phyloP scores from a whole-genome alignment of 2,888 invertebrate species.

The Spatulosminthurus flaviceps region DNA sequence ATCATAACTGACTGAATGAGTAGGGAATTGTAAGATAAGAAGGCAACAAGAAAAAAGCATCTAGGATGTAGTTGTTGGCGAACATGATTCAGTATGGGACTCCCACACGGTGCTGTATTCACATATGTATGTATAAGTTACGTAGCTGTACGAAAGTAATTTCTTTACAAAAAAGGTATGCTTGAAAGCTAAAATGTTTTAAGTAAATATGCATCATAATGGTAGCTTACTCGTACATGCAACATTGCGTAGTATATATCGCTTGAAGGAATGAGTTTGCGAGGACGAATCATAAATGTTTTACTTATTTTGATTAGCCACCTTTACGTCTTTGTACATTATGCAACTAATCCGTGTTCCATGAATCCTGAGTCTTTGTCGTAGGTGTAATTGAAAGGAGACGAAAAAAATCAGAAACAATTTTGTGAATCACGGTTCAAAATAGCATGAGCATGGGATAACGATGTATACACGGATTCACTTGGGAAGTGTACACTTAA shows the following conservation, averaged over 20 bases:
- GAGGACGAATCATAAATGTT: too few relatives aligned
- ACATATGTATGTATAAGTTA: not conserved
- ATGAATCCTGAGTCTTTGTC: not conserved
- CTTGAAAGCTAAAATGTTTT: not conserved
- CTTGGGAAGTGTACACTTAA: not conserved
- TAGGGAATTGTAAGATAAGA: not conserved
- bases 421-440: not conserved
- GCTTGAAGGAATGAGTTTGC: too few relatives aligned
- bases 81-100: not conserved
- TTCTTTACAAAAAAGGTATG: conserved; percentile 1
- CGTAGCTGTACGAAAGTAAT: not conserved
- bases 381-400: not conserved
- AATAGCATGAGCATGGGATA: not conserved
- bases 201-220: not conserved
- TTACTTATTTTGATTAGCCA: too few relatives aligned
- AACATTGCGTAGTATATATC: too few relatives aligned
- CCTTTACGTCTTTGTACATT: too few relatives aligned
- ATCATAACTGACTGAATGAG: not conserved
- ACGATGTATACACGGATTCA: not conserved
- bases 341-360: not conserved
- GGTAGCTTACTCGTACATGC: too few relatives aligned
- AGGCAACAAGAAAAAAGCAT: not conserved
- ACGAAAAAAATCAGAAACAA: not conserved
- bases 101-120: too few relatives aligned
- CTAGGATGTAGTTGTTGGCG: not conserved